phyloP scores from a whole-genome alignment of 2,888 invertebrate species.

The Drosophila putrida region DNA sequence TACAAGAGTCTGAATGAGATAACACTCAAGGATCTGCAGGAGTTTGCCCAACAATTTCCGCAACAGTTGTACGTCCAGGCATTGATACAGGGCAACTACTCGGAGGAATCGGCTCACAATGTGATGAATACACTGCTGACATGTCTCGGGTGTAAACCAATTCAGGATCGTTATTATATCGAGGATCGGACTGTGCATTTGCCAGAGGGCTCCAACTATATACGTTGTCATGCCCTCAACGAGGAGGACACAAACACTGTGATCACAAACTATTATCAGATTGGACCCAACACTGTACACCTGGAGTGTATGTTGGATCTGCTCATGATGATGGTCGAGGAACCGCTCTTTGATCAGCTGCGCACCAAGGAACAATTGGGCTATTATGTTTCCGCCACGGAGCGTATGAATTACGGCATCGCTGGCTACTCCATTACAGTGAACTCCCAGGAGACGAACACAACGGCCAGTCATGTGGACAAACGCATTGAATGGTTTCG shows the following conservation, averaged over 20 bases:
- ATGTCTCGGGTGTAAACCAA: constrained; percentile 86
- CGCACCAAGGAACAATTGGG: constrained; percentile 96
- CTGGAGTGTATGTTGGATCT: constrained; percentile 90
- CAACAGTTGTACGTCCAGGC: constrained; percentile 89
- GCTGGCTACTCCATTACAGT: constrained; percentile 93
- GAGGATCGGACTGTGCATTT: constrained; percentile 88
- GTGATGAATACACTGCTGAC: constrained; percentile 87
- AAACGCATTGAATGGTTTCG: constrained; percentile 91
- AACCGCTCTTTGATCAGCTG: constrained; percentile 94
- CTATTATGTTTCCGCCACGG: constrained; percentile 91
- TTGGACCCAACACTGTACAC: constrained; percentile 88
- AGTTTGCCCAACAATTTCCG: constrained; percentile 88
- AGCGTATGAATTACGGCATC: constrained; percentile 91
- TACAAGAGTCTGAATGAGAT: constrained; percentile 87
- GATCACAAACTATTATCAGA: constrained; percentile 95
- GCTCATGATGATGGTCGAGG: constrained; percentile 93
- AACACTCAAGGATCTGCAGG: constrained; percentile 87
- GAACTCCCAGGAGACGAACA: constrained; percentile 91
- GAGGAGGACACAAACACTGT: constrained; percentile 91
- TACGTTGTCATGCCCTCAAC: constrained; percentile 90
- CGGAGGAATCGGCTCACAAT: constrained; percentile 87
- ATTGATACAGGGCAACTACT: constrained; percentile 93
- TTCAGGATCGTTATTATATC: constrained; percentile 78
- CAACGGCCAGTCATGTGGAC: constrained; percentile 89
- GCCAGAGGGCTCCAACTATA: constrained; percentile 89